Evolutionary conservation across 2,888 invertebrate genomes (phyloP).

Genomic region (Melangyna quadrimaculata): DNA sequence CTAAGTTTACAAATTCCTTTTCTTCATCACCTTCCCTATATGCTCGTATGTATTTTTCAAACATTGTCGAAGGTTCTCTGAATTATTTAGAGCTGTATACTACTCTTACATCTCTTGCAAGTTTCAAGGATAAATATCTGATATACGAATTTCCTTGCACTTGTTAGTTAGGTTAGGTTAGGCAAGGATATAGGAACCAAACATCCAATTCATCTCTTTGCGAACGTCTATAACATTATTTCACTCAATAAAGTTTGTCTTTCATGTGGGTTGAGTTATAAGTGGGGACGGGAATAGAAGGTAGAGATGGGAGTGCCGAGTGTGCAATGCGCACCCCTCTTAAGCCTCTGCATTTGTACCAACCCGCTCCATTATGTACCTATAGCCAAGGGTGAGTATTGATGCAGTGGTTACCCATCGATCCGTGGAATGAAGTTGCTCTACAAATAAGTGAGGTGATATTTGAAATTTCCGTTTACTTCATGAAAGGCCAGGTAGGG

Average conservation of each 20-base stretch:
- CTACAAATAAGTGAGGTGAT: slow-evolving; percentile 54
- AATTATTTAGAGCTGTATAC: slow-evolving; percentile 27
- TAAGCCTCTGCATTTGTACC: slow-evolving; percentile 2
- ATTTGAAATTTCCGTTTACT: slow-evolving; percentile 51
- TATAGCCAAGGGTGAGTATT: slow-evolving; percentile 34
- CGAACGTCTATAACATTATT: slow-evolving; percentile 54
- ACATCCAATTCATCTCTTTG: slow-evolving; percentile 22
- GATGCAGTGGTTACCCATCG: slow-evolving; percentile 62
- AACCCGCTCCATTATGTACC: not conserved
- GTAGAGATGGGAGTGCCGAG: not conserved
- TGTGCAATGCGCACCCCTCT: not conserved
- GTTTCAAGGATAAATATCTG: slow-evolving; percentile 12
- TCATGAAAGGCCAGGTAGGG: slow-evolving; percentile 47
- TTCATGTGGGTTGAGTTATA: slow-evolving; percentile 12
- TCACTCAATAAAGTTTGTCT: slow-evolving; percentile 49
- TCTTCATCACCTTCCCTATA: not conserved
- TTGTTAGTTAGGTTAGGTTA: slow-evolving; percentile 17
- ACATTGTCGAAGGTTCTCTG: slow-evolving; percentile 11
- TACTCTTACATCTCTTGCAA: slow-evolving; percentile 11
- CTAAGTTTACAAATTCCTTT: slow-evolving; percentile 9
- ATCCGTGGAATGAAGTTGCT: slow-evolving; percentile 44
- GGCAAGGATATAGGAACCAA: slow-evolving; percentile 20
- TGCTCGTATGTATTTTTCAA: not conserved
- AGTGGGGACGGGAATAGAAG: not conserved
- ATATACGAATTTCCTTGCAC: slow-evolving; percentile 30